These are phyloP conservation scores for Rhagoletis pomonella DNA, from an alignment of 1,140 invertebrate genomes.

Conservation along the genomic window DNA sequence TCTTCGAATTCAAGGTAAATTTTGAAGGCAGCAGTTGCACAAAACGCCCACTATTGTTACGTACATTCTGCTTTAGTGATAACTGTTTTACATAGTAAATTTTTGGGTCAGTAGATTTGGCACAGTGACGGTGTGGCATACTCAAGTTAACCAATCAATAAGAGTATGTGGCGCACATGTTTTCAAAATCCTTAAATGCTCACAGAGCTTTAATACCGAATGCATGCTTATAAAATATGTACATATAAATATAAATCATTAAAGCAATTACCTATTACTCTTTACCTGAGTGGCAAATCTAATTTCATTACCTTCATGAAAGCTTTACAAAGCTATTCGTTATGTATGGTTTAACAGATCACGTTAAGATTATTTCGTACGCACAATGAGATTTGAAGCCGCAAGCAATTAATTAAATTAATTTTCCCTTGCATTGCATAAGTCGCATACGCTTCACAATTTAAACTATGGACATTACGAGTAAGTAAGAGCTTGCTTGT, in stretches of 20 bases:
- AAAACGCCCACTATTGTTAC: not conserved
- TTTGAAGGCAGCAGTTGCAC: not conserved
- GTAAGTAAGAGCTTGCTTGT: too few relatives aligned
- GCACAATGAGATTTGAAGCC: not conserved
- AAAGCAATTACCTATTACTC: not conserved
- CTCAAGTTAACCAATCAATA: too few relatives aligned
- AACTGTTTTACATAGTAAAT: too few relatives aligned
- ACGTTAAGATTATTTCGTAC: not conserved
- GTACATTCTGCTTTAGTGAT: not conserved
- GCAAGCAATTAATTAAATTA: constrained; percentile 28
- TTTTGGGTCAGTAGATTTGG: too few relatives aligned
- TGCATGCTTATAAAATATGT: too few relatives aligned
- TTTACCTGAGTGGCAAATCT: not conserved
- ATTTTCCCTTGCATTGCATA: constrained; percentile 26
- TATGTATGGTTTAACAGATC: not conserved
- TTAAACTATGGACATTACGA: not conserved
- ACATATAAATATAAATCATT: not conserved
- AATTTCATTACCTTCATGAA: not conserved
- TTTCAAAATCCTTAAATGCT: too few relatives aligned
- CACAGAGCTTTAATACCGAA: too few relatives aligned
- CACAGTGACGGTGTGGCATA: too few relatives aligned
- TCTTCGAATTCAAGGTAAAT: not conserved
- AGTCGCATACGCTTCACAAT: not conserved
- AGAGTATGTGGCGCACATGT: too few relatives aligned
- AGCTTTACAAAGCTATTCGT: not conserved